Conservation (phyloP, 2,113 vertebrate genomes). For the Aptenodytes patagonicus region DNA sequence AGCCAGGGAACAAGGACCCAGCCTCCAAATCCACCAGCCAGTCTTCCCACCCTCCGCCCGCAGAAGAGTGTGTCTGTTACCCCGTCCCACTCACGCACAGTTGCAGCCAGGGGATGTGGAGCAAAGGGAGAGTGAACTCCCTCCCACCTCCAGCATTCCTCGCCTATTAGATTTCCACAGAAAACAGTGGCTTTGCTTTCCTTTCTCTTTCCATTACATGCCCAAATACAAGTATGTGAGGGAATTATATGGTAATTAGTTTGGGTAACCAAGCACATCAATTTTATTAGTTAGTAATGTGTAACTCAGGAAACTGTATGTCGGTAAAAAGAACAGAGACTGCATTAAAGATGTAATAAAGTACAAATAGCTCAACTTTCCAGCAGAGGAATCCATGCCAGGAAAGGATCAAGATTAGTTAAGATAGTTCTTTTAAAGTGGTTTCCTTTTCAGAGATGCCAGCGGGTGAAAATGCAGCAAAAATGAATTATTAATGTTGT, state of each 20-base stretch:
- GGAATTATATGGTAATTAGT: neutral
- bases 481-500: conserved; percentile 23
- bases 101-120: neutral
- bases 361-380: neutral
- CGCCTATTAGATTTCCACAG: neutral
- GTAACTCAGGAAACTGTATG: neutral
- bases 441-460: neutral
- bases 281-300: conserved; percentile 18
- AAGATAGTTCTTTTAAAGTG: neutral
- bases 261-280: neutral
- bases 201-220: conserved; percentile 19
- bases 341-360: neutral
- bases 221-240: neutral
- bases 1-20: neutral
- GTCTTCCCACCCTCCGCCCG: neutral
- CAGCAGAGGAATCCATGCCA: neutral
- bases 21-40: neutral
- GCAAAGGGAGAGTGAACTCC: neutral
- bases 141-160: neutral
- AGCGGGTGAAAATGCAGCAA: neutral
- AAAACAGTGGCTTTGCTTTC: conserved; percentile 13
- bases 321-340: neutral
- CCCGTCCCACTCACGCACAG: neutral
- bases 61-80: neutral
- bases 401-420: conserved; percentile 34